These are phyloP conservation scores for Tinea trinotella DNA, from an alignment of 2,888 invertebrate species.

Conservation along the genomic window DNA sequence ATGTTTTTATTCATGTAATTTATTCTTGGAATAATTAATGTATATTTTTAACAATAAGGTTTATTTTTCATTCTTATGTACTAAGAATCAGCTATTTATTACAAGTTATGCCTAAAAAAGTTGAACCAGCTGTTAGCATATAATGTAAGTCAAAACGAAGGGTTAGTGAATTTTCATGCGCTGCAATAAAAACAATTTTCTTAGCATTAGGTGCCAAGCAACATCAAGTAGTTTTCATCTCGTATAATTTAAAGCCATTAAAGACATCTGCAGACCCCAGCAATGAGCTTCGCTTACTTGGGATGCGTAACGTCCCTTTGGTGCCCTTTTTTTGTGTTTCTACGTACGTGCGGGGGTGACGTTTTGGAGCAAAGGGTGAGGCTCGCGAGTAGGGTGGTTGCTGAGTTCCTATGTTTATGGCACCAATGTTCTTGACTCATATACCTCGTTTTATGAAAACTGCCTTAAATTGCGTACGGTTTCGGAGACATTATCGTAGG, in stretches of 20 bases:
- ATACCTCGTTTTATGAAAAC: conserved; percentile 64
- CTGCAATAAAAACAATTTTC: background rate
- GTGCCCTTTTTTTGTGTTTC: conserved; percentile 67
- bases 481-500: conserved; percentile 53
- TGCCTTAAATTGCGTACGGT: conserved; percentile 44
- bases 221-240: conserved; percentile 38
- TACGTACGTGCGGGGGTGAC: conserved; percentile 68
- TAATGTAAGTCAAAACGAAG: background rate
- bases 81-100: too few relatives aligned
- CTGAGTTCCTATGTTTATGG: conserved; percentile 45
- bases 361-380: conserved; percentile 70
- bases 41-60: too few relatives aligned
- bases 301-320: conserved; percentile 65
- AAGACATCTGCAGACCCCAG: conserved; percentile 69
- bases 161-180: background rate
- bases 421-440: conserved; percentile 65
- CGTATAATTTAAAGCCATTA: conserved; percentile 72
- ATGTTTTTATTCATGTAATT: background rate
- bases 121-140: background rate
- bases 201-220: conserved; percentile 30
- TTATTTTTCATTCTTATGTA: too few relatives aligned
- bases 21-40: background rate
- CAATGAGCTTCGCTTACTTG: conserved; percentile 66
- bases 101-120: background rate
- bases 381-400: conserved; percentile 45